Base-by-base conservation (phyloP, 2,797 vertebrate species). In the Tenualosa ilisha region DNA sequence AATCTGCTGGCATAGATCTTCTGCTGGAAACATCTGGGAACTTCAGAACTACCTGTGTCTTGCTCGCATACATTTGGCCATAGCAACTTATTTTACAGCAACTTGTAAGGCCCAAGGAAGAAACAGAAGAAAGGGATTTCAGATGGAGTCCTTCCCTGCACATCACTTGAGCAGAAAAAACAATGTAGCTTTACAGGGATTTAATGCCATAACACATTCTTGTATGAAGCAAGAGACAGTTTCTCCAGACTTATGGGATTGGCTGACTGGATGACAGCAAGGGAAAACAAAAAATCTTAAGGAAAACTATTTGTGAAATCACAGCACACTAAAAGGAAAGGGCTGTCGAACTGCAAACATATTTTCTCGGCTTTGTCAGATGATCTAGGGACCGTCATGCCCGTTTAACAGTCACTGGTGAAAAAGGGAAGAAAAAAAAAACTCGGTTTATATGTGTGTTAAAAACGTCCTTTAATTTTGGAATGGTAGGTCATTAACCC, bases 401-500 rank as follows among this genome's bases (percentile, higher is more conserved):
- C 72, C 37, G 6, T 6, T 79, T 20, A 75, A 75, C 68, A 75
- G 72, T 79, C 72, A 46, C 72, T 22, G 72, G 72, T 43, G 72
- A 46, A 46, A 43, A 79, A 75, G 43, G 43, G 46, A 79, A 43
- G 9, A 46, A 46, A 22, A 46, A 43, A 56, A 56, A 20, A 3
- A 3, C 31, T 13, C 20, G 2, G 72, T 79, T 79, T 79, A 79
- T 79, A 79, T 22, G 72, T 79, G 72, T 79, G 72, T 75, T 51
- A 61, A 63, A 94, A 94, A 94, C 94, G 92, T 94, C 93, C 91
- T 93, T 89, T 93, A 90, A 87, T 91, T 89, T 92, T 94, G 93
- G 93, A 94, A 93, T 92, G 92, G 92, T 93, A 93, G 92, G 94
- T 94, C 94, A 94, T 95, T 94, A 95, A 95, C 94, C 93, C 94